Conservation (phyloP, 1,140 invertebrate genomes). For the Caligus rogercresseyi region DNA sequence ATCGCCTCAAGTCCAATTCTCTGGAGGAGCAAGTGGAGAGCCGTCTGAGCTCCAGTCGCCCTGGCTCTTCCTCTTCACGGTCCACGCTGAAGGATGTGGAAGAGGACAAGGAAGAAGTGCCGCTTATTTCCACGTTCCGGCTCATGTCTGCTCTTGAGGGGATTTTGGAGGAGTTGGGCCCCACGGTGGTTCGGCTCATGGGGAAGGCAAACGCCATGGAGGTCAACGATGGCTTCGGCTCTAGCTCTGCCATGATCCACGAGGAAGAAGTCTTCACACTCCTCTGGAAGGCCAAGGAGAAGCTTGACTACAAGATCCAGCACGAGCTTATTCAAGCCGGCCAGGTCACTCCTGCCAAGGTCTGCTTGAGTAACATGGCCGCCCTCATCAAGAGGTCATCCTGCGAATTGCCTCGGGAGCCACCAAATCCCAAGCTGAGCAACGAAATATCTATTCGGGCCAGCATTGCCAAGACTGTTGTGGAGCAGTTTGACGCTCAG, state of each 20-base stretch:
- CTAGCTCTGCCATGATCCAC: neutral
- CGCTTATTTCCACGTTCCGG: neutral
- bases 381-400: neutral
- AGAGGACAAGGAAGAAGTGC: neutral
- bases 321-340: neutral
- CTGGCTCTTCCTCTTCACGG: neutral
- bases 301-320: neutral
- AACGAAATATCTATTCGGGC: neutral
- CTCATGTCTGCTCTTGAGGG: neutral
- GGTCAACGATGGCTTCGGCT: neutral
- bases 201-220: neutral
- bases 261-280: neutral
- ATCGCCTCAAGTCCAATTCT: neutral
- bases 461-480: neutral
- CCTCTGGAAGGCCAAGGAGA: neutral
- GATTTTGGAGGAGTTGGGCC: neutral
- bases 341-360: neutral
- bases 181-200: neutral
- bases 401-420: neutral
- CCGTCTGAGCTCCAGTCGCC: neutral
- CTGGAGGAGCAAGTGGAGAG: neutral
- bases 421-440: neutral
- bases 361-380: neutral
- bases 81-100: neutral
- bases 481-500: neutral